Base-by-base conservation (phyloP, 2,888 invertebrate genomes). In the Orthosia gracilis region DNA sequence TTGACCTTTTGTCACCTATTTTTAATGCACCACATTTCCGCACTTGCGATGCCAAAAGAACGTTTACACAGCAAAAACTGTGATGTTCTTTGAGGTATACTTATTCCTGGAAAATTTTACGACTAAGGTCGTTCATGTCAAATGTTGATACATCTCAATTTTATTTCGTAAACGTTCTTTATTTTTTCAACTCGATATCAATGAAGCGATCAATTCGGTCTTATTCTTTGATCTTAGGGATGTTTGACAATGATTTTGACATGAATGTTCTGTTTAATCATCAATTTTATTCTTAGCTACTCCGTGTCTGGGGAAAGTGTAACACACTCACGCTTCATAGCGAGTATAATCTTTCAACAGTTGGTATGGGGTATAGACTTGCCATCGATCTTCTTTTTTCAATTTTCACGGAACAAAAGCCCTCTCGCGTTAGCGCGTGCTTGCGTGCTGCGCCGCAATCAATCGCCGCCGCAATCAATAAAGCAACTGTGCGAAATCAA, bases 401-500 rank as follows among this genome's bases (percentile, higher is more conserved):
- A 82, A 87, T 87, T 90, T 89, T 86, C 84, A 87, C 89, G 90
- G 87, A 88, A 79, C 83, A 85, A 84, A 85, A 85, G 84, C 85
- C 85, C 87, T 89, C 84, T 89, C 87, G 84, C 86, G 76, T 73
- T 68, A 72, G 83, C 86, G 85, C 85, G 85, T 76, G 85, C 75
- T 96, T 87, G 96, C 96, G 95, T 96, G 96, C 85, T 79, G 26
- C 70, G 79, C 80, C 55, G 90, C 91, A 91, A 96, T 96, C 94
- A 93, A 95, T 95, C 94, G 94, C 87, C 80, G 80, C 88, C 88
- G 91, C 91, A 95, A 96, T 96, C 96, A 95, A 96, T 96, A 94
- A 91, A 92, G 89, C 92, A 88, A 85, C 91, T 92, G 90, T 90
- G 93, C 93, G 89, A 94, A 95, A 96, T 96, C 96, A 95, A 96